A percentile compares a stretch with the other conserved stretches of the same genome.
Evolutionary conservation across 2,113 vertebrate species (phyloP).

Genomic region (Poeciliopsis occidentalis): DNA sequence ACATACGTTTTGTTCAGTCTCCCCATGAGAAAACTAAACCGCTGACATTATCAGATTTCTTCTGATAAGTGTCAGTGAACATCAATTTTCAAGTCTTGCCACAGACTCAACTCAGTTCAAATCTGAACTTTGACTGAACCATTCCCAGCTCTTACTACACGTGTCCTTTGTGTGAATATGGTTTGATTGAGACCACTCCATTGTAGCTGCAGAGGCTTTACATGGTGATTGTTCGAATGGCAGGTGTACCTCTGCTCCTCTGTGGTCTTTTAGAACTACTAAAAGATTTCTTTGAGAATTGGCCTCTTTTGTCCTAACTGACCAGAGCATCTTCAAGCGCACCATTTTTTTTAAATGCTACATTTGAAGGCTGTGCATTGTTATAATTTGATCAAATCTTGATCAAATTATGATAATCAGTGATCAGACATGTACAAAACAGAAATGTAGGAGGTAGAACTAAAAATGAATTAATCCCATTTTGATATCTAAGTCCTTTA

Average conservation of each 20-base stretch:
- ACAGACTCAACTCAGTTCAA: no score
- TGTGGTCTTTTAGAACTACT: no score
- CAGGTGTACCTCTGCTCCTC: not conserved
- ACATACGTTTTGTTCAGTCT: not conserved
- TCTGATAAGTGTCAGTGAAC: no score
- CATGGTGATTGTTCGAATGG: not conserved
- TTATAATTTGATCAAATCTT: not conserved
- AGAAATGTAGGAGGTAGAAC: not conserved
- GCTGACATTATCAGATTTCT: not conserved
- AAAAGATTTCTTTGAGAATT: not conserved
- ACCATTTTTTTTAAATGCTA: not conserved
- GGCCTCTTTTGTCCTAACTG: not conserved
- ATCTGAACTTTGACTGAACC: not conserved
- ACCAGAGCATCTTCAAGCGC: not conserved
- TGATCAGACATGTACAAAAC: not conserved
- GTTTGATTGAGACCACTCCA: not conserved
- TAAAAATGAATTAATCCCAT: not conserved
- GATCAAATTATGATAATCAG: not conserved
- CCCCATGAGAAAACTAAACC: not conserved
- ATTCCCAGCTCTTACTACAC: not conserved
- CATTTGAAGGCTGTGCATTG: not conserved
- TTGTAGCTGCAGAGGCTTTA: not conserved
- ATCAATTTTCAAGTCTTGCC: no score
- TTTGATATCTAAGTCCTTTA: not conserved
- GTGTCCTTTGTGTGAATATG: not conserved